These are phyloP conservation scores for Clistopyga incitator DNA, from an alignment of 2,888 invertebrate species.

Conservation along the genomic window DNA sequence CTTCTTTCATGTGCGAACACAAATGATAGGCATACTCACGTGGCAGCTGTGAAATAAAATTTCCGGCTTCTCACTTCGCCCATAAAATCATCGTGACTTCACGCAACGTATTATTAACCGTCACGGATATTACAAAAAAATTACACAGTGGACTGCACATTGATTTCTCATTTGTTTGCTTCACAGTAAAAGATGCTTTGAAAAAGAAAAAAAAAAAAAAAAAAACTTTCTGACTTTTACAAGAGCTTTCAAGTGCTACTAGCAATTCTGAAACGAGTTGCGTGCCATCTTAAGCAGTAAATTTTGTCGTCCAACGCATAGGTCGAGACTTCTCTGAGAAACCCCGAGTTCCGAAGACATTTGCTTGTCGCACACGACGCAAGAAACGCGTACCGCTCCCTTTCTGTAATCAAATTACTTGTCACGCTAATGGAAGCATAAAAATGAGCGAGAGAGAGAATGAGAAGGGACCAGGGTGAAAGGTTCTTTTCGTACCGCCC, in stretches of 20 bases:
- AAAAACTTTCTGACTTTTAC: not conserved
- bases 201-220: too few species aligned
- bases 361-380: not conserved
- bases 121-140: not conserved
- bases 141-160: not conserved
- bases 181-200: not conserved
- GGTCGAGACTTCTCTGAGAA: not conserved
- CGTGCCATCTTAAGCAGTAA: not conserved
- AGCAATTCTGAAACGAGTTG: not conserved
- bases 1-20: slow-evolving; percentile 9
- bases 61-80: not conserved
- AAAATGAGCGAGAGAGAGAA: slow-evolving; percentile 22
- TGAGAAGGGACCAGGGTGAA: not conserved
- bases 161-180: not conserved
- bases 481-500: not conserved
- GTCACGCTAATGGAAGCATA: slow-evolving; percentile 41
- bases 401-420: slow-evolving; percentile 37
- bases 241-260: not conserved
- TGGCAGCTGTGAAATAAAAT: slow-evolving; percentile 12
- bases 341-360: not conserved
- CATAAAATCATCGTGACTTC: not conserved
- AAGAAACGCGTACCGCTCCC: slow-evolving; percentile 18
- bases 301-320: not conserved
- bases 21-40: not conserved
- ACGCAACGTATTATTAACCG: not conserved